Evolutionary conservation across 2,888 invertebrate genomes (phyloP), one percentile per base, ranked within the genome.

Genomic region (Lamellibrachia columna): DNA sequence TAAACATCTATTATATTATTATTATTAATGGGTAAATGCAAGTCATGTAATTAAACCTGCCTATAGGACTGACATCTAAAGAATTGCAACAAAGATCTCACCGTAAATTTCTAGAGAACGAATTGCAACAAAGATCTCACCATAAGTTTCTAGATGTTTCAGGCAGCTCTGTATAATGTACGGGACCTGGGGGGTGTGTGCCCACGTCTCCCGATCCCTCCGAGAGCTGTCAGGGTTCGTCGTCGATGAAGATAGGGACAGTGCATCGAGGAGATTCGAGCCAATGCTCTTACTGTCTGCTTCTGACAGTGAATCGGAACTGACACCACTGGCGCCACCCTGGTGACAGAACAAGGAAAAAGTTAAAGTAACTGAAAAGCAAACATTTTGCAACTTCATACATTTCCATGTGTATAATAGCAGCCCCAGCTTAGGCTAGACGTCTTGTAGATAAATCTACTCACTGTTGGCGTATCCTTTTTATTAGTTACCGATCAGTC

Each of bases 131-230:
- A 52, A 9, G 1, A 7, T 93, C 95, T 94, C 93, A 96, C 98
- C 99, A 95, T 98, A 97, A 92, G 97, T 97, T 96, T 98, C 98
- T 94, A 99, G 97, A 96, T 98, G 98, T 94, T 97, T 97, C 93
- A 98, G 97, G 96, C 99, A 99, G 94, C 98, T 98, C 93, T 97
- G 97, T 90, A 99, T 98, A 94, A 99, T 97, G 55, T 97, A 97
- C 0, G 99, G 99, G 28, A 99, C 98, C 93, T 97, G 96, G 11
- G 96, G 95, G 6, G 94, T 93, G 92, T 95, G 95, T 7, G 95
- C 94, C 93, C 60, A n/a, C 3, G 93, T 53, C 15, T 53, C 9
- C 58, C 53, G 92, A 93, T 94, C 60, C 11, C 11, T 11, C 11
- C 53, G 53, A 53, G 40, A 9, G 22, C 52, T 53, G 40, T 52